Percentiles rank a stretch among this genome's conserved stretches.
phyloP scores from a whole-genome alignment of 2,113 vertebrate genomes.

The Scytalopus superciliaris region DNA sequence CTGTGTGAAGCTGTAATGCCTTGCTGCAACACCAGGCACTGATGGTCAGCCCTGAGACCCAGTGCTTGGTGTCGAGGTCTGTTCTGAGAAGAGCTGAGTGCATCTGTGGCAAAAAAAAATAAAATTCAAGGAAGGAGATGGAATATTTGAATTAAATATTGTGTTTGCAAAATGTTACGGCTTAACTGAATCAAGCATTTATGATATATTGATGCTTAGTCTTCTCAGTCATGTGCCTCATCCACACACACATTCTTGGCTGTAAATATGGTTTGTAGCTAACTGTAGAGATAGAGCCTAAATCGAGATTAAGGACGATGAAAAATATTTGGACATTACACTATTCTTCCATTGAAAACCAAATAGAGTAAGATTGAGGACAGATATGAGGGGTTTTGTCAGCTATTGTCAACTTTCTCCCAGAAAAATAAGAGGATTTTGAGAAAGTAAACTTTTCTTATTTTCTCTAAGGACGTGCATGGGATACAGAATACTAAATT shows the following conservation, averaged over 20 bases:
- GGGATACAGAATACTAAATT: background rate
- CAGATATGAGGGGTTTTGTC: background rate
- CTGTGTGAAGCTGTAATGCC: background rate
- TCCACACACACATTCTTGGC: fast-evolving
- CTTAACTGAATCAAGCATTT: background rate
- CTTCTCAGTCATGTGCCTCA: background rate
- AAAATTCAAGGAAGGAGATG: background rate
- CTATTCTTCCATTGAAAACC: background rate
- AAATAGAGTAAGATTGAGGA: background rate
- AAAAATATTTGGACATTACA: background rate
- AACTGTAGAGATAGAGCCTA: background rate
- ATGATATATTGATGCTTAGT: background rate
- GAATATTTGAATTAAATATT: background rate
- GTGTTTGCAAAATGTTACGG: background rate
- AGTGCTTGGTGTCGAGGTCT: fast-evolving
- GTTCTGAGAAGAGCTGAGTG: background rate
- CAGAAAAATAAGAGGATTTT: background rate
- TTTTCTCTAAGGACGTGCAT: background rate
- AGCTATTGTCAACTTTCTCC: background rate
- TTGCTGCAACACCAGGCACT: background rate
- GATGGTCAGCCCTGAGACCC: background rate
- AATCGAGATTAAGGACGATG: background rate
- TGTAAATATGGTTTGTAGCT: background rate
- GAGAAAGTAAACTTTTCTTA: background rate
- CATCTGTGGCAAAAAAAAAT: background rate